Evolutionary conservation across 2,797 vertebrate species (phyloP).

Genomic region (Acanthornis magna): DNA sequence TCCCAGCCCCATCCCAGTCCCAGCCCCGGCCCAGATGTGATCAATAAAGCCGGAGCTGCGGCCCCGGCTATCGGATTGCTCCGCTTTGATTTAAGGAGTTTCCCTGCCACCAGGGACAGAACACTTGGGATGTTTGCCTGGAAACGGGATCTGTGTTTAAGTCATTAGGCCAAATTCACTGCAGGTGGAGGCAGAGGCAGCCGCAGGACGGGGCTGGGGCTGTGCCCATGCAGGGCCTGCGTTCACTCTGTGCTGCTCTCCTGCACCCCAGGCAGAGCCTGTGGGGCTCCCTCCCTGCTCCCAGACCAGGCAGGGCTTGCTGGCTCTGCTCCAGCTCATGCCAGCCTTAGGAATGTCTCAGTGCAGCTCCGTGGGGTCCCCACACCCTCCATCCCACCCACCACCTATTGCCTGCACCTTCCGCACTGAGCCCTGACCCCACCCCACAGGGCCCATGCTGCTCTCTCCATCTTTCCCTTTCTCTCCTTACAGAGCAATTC

Average conservation of each 20-base stretch:
- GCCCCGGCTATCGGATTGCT: conserved; percentile 15
- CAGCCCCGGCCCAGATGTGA: conserved; percentile 38
- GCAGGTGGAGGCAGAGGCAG: conserved; percentile 55
- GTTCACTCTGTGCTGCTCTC: rapidly evolving
- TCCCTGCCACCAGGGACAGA: conserved; percentile 36
- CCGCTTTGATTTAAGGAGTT: conserved; percentile 57
- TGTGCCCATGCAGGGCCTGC: background rate
- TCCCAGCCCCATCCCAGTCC: background rate
- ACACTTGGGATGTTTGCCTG: conserved; percentile 55
- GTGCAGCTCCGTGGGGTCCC: rapidly evolving
- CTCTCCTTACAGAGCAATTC: rapidly evolving
- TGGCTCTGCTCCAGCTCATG: background rate
- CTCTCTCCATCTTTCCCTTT: background rate
- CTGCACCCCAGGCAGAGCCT: background rate
- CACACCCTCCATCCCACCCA: background rate
- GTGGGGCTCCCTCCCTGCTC: background rate
- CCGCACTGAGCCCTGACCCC: rapidly evolving
- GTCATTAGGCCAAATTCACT: conserved; percentile 58
- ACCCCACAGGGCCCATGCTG: no score
- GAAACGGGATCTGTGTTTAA: conserved; percentile 65
- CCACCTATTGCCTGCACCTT: background rate
- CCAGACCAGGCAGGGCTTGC: background rate
- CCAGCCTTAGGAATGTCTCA: background rate
- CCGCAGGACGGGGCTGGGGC: rapidly evolving
- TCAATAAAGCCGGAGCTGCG: conserved; percentile 4